Base-by-base conservation (phyloP, 92 coral and sea anemone genomes). In the Zoanthus sociatus region DNA sequence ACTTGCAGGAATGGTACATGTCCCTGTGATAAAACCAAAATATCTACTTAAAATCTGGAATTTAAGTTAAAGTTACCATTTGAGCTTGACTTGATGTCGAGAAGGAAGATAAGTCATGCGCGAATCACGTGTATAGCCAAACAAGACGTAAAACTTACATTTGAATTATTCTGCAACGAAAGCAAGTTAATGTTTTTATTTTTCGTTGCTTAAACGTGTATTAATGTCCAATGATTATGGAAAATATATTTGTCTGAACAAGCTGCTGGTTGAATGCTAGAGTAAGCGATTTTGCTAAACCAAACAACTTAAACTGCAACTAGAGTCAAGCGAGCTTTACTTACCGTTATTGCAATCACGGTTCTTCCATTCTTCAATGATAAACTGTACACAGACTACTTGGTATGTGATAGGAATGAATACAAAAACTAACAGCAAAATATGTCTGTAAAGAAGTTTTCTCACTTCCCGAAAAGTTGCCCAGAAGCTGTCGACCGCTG, bases 341-440 rank as follows among this genome's bases (percentile, higher is more conserved):
- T 90, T 85, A 94, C 98, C 92, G 11, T 90, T 87, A 2, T 6
- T 67, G 51, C 81, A 84, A 21, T 94, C 91, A 17, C 84, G 88
- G 10, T 85, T 70, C n/a, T 73, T 71, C 53, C 90, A 87, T 74
- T 93, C 93, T 33, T 93, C 93, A 48, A 91, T 91, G 20, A 94
- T 72, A 20, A 93, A 93, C 33, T 87, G 92, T 78, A 94, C 87
- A 56, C 88, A 74, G 77, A 91, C 90, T 42, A 93, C 91, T 78
- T 94, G 98, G 78, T 89, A 93, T 6, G 90, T 93, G 7, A 94
- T 77, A 16, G 93, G 88, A 70, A 94, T 87, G 63, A 90, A 76
- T 13, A 94, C 87, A 13, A 94, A 37, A 60, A 91, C 73, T 72
- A 94, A 78, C 6, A 93, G 83, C 54, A 89, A 76, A 9, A 90